phyloP scores from a whole-genome alignment of 2,888 invertebrate genomes.

The Drosophila stalkeri region DNA sequence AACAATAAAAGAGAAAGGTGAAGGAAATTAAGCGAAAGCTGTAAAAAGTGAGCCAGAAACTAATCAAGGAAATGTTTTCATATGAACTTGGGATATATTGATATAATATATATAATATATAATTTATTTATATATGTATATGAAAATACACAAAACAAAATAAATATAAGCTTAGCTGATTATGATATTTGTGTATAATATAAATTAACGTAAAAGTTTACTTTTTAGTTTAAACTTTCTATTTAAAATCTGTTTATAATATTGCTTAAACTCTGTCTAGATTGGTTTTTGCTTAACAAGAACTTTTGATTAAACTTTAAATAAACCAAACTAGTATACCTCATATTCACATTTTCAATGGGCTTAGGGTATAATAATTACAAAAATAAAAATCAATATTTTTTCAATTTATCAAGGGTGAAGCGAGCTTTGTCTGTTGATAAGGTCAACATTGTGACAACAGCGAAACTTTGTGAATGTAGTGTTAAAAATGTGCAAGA shows the following conservation, averaged over 20 bases:
- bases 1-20: conserved; percentile 31
- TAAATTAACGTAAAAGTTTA: too few species aligned
- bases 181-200: not conserved
- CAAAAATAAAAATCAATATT: not conserved
- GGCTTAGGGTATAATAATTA: not conserved
- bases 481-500: not conserved
- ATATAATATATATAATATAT: too few species aligned
- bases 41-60: not conserved
- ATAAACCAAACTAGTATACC: not conserved
- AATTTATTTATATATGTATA: not conserved
- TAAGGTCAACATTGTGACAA: conserved; percentile 1
- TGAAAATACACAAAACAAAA: not conserved
- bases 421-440: not conserved
- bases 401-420: conserved; percentile 2
- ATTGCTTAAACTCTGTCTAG: not conserved
- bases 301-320: not conserved
- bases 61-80: not conserved
- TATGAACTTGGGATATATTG: not conserved
- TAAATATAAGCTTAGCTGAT: not conserved
- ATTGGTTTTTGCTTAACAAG: not conserved
- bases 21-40: not conserved
- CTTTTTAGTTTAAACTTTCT: too few species aligned
- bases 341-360: not conserved
- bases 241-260: not conserved
- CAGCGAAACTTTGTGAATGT: not conserved